Conservation (phyloP, 2,113 vertebrate genomes). For the Xiphias gladius region DNA sequence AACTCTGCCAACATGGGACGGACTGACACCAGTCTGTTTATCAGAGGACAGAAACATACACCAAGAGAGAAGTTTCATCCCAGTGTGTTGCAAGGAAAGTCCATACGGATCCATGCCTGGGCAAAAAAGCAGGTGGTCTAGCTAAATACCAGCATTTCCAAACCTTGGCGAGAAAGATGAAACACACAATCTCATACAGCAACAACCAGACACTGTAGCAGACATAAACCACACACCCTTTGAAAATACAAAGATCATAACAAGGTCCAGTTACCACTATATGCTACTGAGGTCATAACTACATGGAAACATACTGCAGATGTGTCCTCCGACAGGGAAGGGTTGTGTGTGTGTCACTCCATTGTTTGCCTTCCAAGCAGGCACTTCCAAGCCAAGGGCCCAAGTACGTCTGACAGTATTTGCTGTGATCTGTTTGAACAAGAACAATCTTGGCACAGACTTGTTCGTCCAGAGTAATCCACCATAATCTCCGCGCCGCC, state of each 20-base stretch:
- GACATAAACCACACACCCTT: conserved; percentile 7
- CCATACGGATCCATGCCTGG: neutral
- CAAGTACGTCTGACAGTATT: conserved; percentile 48
- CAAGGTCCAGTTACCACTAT: neutral
- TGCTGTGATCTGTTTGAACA: conserved; percentile 80
- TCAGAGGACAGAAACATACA: neutral
- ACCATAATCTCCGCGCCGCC: conserved; percentile 45
- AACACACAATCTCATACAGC: neutral
- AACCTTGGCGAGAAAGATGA: too few relatives aligned
- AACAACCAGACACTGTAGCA: neutral
- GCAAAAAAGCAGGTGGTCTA: neutral
- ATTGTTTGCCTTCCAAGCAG: conserved; percentile 71
- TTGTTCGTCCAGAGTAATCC: conserved; percentile 77
- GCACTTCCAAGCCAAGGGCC: conserved; percentile 36
- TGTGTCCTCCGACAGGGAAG: conserved; percentile 27
- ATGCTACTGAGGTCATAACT: conserved; percentile 18
- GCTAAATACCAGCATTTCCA: neutral
- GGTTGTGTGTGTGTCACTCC: conserved; percentile 34
- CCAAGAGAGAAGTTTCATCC: neutral
- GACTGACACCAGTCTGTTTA: conserved; percentile 3
- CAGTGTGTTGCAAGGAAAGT: neutral
- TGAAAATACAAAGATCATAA: neutral
- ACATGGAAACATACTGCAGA: conserved; percentile 29
- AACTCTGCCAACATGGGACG: neutral
- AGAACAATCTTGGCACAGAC: conserved; percentile 76